Base-by-base conservation (phyloP, 2,113 vertebrate genomes). In the Rhinichthys klamathensis region DNA sequence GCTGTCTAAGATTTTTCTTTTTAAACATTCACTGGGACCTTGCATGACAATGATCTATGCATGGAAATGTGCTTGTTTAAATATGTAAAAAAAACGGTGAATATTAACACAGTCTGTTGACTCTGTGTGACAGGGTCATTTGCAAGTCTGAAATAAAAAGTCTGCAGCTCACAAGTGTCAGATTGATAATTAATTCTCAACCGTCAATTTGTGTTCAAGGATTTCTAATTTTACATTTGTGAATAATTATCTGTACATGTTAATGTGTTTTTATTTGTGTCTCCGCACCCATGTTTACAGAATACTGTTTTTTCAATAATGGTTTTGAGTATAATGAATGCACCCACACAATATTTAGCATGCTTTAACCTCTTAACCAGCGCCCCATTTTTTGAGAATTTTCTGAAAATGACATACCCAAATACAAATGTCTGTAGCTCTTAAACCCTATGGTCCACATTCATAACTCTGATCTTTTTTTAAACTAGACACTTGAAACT, bases 51-150 rank as follows among this genome's bases (percentile, higher is more conserved):
- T 80, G 35, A 80, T 63, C 23, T 79, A 4, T n/a, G 35, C 13
- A 79, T 44, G 32, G 11, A 79, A 79, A 79, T 79, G 32, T 79
- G 77, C 13, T 63, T 63, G 77, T 80, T 63, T 44, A 80, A 80
- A 80, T 80, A 44, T 80, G 58, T 63, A 15, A 41, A 80, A 51
- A 46, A 61, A 25, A 41, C 5, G 5, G 32, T 15, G 3, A 61
- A 41, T 58, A n/a, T 78, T 78, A 56, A n/a, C 21, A 30, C 21
- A 38, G 54, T 41, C 32, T 78, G 54, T 6, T 78, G 54, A 18
- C 21, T 78, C 21, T 16, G 54, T 79, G 21, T 79, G 76, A 41
- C 56, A 25, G 56, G 75, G 75, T 58, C 49, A 77, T 77, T 77
- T 58, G 27, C 49, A 35, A 41, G 56, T 58, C 56, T 46, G 13